A percentile compares a stretch with the other conserved stretches of the same genome.
These are phyloP conservation scores for Acromyrmex heyeri DNA, from an alignment of 1,140 invertebrate genomes.

Conservation along the genomic window DNA sequence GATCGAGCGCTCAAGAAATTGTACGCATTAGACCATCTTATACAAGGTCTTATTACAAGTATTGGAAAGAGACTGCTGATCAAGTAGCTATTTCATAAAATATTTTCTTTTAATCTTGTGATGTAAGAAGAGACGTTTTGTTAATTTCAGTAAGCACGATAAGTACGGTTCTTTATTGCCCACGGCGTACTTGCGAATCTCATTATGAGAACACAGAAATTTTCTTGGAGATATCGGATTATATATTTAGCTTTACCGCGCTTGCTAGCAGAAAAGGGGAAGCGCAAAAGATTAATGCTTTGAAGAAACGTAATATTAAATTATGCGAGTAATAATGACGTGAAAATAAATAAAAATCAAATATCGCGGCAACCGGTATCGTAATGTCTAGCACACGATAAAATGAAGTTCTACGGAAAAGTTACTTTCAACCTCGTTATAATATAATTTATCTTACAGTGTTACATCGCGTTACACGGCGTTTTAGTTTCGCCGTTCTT, in stretches of 20 bases:
- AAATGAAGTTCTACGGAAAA: background rate
- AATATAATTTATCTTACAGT: constrained; percentile 7
- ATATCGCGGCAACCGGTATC: background rate
- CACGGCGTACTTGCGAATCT: constrained; percentile 30
- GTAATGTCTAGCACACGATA: background rate
- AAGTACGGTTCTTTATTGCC: constrained; percentile 34
- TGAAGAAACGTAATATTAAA: constrained; percentile 47
- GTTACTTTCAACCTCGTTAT: background rate
- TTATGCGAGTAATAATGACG: constrained; percentile 22
- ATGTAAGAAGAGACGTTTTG: constrained; percentile 9
- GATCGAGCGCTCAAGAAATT: constrained; percentile 54
- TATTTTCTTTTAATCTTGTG: constrained; percentile 54
- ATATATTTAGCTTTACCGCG: constrained; percentile 10
- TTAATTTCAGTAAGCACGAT: constrained; percentile 36
- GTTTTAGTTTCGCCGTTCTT: background rate
- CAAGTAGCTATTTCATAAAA: constrained; percentile 68
- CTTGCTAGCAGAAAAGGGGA: background rate
- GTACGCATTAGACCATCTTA: constrained; percentile 67
- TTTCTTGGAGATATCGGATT: constrained; percentile 57
- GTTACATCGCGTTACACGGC: background rate
- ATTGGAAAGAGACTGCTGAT: constrained; percentile 73
- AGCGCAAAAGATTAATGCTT: constrained; percentile 43
- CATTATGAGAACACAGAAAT: constrained; percentile 46
- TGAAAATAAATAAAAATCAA: constrained; percentile 40
- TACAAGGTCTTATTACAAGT: constrained; percentile 74